phyloP scores from a whole-genome alignment of 1,140 invertebrate species.

The Planococcus citri region DNA sequence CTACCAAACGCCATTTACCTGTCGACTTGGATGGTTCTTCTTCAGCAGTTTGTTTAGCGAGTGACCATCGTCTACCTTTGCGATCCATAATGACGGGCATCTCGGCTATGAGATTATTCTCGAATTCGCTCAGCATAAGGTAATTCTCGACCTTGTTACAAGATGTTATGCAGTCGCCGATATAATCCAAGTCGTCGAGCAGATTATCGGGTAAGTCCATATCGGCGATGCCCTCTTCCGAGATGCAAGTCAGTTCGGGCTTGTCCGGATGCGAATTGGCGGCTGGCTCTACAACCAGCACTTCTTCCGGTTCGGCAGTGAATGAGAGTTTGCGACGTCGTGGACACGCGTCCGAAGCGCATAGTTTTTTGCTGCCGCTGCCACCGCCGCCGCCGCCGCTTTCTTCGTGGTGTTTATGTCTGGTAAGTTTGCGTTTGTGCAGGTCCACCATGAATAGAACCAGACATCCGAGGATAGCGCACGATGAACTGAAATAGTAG shows the following conservation, averaged over 20 bases:
- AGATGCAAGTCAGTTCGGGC: conserved; percentile 72
- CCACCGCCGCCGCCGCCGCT: too few relatives aligned
- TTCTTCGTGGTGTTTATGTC: conserved; percentile 52
- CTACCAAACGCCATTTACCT: conserved; percentile 34
- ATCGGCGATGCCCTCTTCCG: conserved; percentile 71
- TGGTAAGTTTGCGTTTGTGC: conserved; percentile 51
- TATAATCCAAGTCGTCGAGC: conserved; percentile 65
- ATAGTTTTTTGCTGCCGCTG: conserved; percentile 42
- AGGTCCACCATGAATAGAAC: conserved; percentile 67
- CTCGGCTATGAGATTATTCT: conserved; percentile 70
- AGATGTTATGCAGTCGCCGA: conserved; percentile 73
- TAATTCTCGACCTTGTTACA: conserved; percentile 79
- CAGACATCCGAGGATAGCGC: conserved; percentile 58
- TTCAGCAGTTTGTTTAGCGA: conserved; percentile 38
- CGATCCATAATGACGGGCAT: conserved; percentile 56
- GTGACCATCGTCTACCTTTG: conserved; percentile 53
- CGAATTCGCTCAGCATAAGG: conserved; percentile 73
- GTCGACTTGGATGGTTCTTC: conserved; percentile 25
- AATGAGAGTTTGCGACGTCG: conserved; percentile 44
- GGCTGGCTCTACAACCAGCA: conserved; percentile 32
- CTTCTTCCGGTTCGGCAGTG: conserved; percentile 44
- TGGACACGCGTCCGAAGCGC: conserved; percentile 43
- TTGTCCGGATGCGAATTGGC: conserved; percentile 35
- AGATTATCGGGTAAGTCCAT: conserved; percentile 71
- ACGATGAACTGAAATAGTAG: conserved; percentile 69